phyloP scores from a whole-genome alignment of 2,113 vertebrate genomes.

The Colius striatus region DNA sequence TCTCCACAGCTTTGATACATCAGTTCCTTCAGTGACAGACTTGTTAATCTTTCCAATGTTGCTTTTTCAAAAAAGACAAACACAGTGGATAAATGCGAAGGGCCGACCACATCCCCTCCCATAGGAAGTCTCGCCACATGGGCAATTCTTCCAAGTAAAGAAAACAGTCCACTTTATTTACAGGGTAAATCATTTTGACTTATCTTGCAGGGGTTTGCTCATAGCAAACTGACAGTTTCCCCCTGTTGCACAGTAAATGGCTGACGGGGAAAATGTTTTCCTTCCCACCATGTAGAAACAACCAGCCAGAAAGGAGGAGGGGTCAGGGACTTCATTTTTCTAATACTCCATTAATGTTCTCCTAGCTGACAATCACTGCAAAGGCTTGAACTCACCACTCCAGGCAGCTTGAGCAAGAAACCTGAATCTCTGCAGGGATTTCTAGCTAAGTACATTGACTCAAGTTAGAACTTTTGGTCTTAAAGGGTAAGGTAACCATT shows the following conservation, averaged over 20 bases:
- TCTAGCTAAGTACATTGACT: constrained; percentile 60
- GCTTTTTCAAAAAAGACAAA: constrained; percentile 77
- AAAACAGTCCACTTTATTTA: constrained; percentile 79
- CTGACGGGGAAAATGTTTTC: constrained; percentile 77
- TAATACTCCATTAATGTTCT: constrained; percentile 75
- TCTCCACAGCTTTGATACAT: constrained; percentile 74
- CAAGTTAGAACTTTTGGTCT: constrained; percentile 53
- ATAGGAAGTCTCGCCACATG: constrained; percentile 78
- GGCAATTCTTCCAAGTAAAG: constrained; percentile 76
- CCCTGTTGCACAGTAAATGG: constrained; percentile 77
- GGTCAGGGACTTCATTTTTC: constrained; percentile 66
- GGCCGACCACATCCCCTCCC: constrained; percentile 75
- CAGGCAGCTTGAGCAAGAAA: constrained; percentile 64
- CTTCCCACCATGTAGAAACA: constrained; percentile 77
- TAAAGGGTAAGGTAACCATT: constrained; percentile 54
- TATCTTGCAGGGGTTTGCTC: constrained; percentile 72
- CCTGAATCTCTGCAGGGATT: constrained; percentile 64
- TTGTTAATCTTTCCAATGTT: constrained; percentile 78
- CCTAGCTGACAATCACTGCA: constrained; percentile 66
- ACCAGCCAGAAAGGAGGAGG: constrained; percentile 70
- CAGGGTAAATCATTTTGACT: constrained; percentile 80
- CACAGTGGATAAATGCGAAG: constrained; percentile 72
- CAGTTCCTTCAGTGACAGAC: constrained; percentile 74
- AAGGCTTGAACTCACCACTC: constrained; percentile 66
- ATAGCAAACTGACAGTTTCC: constrained; percentile 75